phyloP scores from a whole-genome alignment of 1,140 invertebrate genomes.

The Agraylea sexmaculata region DNA sequence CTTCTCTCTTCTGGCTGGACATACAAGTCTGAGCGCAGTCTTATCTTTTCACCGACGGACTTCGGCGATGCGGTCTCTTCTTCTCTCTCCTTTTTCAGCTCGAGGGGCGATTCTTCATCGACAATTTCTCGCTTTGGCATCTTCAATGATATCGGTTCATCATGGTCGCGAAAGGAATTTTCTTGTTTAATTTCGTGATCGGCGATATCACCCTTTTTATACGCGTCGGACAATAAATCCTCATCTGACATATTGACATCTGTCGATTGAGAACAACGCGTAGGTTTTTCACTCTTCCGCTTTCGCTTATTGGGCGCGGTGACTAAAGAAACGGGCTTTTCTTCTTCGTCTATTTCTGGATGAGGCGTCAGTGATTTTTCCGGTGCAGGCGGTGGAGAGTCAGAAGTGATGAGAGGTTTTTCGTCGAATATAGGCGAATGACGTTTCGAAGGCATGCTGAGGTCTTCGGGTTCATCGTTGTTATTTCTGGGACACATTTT shows the following conservation, averaged over 20 bases:
- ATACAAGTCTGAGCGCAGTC: conserved; percentile 38
- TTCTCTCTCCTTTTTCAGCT: conserved; percentile 14
- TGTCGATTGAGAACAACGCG: conserved; percentile 59
- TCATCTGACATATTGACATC: conserved; percentile 51
- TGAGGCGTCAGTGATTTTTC: conserved; percentile 49
- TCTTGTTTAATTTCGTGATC: conserved; percentile 25
- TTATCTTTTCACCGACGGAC: conserved; percentile 33
- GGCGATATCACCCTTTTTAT: conserved; percentile 25
- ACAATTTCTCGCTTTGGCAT: conserved; percentile 34
- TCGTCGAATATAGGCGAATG: too few relatives aligned
- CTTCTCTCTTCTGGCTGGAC: conserved; percentile 34
- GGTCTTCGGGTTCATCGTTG: conserved; percentile 50
- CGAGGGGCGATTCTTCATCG: conserved; percentile 2
- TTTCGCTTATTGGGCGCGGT: conserved; percentile 54
- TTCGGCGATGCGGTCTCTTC: conserved; percentile 27
- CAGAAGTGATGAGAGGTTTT: too few relatives aligned
- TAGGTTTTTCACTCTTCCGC: conserved; percentile 81
- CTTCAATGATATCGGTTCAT: conserved; percentile 47
- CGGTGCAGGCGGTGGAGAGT: conserved; percentile 42
- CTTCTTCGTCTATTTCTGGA: conserved; percentile 33
- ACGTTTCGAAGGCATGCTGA: conserved; percentile 52
- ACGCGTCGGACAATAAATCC: conserved; percentile 39
- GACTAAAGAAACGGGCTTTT: conserved; percentile 32
- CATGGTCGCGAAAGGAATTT: conserved; percentile 24
- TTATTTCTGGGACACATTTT: conserved; percentile 20